Percentiles rank a stretch among this genome's conserved stretches.
Conservation (phyloP, 30 jellyfish, hydroid and myxozoan genomes). For the Hydractinia symbiolongicarpus region DNA sequence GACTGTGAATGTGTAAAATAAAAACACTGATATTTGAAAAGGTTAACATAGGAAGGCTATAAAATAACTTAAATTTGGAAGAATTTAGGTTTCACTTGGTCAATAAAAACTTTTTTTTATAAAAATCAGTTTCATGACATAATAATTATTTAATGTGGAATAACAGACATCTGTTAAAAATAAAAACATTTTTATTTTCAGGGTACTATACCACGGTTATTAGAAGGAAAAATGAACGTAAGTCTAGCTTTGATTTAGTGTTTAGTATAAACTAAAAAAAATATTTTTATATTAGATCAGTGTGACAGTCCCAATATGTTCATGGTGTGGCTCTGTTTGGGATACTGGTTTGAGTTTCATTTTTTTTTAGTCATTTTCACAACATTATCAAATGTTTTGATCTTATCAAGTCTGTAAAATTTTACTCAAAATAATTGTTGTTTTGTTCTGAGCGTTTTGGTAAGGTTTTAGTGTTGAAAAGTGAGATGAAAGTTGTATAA, state of each 20-base stretch:
- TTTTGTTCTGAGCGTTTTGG: too few relatives aligned
- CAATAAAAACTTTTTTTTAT: neutral
- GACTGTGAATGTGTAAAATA: neutral
- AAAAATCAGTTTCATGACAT: neutral
- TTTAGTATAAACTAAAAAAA: neutral
- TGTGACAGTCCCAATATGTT: neutral
- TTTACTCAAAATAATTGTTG: too few relatives aligned
- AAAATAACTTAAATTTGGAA: neutral
- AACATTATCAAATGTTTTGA: too few relatives aligned
- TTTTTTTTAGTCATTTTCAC: neutral
- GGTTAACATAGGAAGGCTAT: neutral
- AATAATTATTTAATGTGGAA: neutral
- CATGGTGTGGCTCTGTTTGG: too few relatives aligned
- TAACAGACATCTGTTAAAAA: neutral
- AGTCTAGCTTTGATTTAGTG: constrained; percentile 7
- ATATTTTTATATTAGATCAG: neutral
- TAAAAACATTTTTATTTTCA: neutral
- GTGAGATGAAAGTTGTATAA: too few relatives aligned
- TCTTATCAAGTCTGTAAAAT: too few relatives aligned
- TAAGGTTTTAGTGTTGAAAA: too few relatives aligned
- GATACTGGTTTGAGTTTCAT: too few relatives aligned
- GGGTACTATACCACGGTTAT: constrained; percentile 91
- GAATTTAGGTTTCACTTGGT: too few relatives aligned
- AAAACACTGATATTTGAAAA: too few relatives aligned
- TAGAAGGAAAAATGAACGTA: constrained; percentile 90